These are phyloP conservation scores for Allophyes oxyacanthae DNA, from an alignment of 2,888 invertebrate species.

Conservation along the genomic window DNA sequence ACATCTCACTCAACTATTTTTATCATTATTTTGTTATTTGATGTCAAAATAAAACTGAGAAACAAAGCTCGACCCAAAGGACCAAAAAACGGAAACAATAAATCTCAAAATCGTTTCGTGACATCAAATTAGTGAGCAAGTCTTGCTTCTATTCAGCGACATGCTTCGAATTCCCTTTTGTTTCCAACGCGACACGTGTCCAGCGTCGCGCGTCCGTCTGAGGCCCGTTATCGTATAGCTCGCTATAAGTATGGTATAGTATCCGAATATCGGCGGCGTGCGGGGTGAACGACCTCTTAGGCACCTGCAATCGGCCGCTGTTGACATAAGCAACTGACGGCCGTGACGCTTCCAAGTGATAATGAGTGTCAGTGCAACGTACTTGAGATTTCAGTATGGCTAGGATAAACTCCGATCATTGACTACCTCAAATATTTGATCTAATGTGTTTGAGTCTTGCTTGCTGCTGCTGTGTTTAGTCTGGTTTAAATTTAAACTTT, in stretches of 20 bases:
- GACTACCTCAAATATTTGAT: constrained; percentile 38
- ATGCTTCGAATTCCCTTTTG: constrained; percentile 59
- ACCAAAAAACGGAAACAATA: constrained; percentile 16
- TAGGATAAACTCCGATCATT: constrained; percentile 48
- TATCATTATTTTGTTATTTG: background rate
- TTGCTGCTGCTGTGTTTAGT: background rate
- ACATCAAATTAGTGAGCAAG: constrained; percentile 30
- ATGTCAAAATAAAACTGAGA: background rate
- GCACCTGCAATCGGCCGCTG: constrained; percentile 86
- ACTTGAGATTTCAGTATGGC: constrained; percentile 66
- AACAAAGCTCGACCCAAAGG: constrained; percentile 1
- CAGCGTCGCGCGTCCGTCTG: constrained; percentile 61
- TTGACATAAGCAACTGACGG: constrained; percentile 81
- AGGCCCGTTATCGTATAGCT: constrained; percentile 75
- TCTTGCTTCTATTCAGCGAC: constrained; percentile 48
- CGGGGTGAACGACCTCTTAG: constrained; percentile 82
- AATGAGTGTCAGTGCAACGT: constrained; percentile 78
- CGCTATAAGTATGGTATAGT: constrained; percentile 73
- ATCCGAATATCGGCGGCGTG: constrained; percentile 84
- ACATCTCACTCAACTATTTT: background rate
- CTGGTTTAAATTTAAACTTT: background rate
- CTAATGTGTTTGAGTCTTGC: constrained; percentile 18
- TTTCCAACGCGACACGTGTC: constrained; percentile 65
- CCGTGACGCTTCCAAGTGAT: constrained; percentile 80
- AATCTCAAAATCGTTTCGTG: constrained; percentile 33